A percentile compares a stretch with the other conserved stretches of the same genome.
Conservation (phyloP, 2,113 vertebrate genomes). For the Seriola rivoliana region DNA sequence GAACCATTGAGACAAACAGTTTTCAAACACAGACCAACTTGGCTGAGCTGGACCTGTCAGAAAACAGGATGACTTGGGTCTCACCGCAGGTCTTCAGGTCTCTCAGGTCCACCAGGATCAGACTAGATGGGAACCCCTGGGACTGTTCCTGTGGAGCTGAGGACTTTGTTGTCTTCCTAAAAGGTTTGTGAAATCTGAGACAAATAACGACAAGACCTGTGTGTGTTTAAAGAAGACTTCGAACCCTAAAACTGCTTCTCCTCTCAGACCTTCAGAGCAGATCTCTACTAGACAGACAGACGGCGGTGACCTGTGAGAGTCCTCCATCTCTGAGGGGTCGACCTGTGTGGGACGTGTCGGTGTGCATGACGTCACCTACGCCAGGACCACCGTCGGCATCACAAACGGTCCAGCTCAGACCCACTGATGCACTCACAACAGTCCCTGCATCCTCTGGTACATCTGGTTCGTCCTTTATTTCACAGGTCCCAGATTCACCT, state of each 20-base stretch:
- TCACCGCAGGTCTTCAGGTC: conserved; percentile 58
- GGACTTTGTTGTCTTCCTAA: conserved; percentile 73
- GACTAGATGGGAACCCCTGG: conserved; percentile 82
- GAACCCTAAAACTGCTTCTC: not conserved
- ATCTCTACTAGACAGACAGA: conserved; percentile 68
- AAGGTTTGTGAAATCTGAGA: conserved; percentile 66
- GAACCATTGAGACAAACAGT: conserved; percentile 34
- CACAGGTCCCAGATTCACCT: not conserved
- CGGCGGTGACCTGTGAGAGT: conserved; percentile 68
- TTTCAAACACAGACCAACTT: conserved; percentile 65
- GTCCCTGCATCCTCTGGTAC: conserved; percentile 9
- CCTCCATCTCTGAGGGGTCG: conserved; percentile 62
- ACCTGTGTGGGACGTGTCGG: conserved; percentile 75
- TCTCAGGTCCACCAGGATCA: conserved; percentile 55
- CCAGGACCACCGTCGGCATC: not conserved
- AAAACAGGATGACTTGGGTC: conserved; percentile 76
- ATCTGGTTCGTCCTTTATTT: not conserved
- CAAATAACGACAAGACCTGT: accelerated
- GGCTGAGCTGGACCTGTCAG: conserved; percentile 78
- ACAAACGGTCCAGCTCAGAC: not conserved
- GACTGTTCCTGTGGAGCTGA: conserved; percentile 78
- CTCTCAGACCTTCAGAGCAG: conserved; percentile 71
- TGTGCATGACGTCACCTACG: conserved; percentile 45
- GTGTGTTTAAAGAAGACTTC: not conserved
- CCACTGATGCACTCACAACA: not conserved